Evolutionary conservation across 2,797 vertebrate species (phyloP), one percentile per base, ranked within the genome.

Genomic region (Bovichtus diacanthus): DNA sequence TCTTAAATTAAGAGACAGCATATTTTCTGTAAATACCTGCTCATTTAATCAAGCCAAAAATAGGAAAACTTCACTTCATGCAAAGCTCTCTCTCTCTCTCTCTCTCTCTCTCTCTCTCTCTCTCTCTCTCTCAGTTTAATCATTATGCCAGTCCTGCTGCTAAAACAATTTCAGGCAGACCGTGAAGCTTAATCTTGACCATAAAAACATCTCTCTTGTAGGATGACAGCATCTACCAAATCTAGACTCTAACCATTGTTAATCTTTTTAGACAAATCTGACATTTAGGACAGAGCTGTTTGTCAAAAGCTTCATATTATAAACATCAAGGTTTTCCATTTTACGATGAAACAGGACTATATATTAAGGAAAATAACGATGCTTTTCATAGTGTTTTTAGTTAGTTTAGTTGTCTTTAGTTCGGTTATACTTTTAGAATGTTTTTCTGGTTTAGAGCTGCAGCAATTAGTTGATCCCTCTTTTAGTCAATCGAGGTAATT

Each of bases 251-350:
- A 47, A 34, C 46, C 50, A 41, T 29, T 36, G 51, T 66, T 76
- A 70, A 82, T 81, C 64, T 62, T 62, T 50, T 51, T 6, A 23
- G 50, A 80, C 51, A 55, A 66, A 75, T 82, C 74, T 63, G 80
- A 76, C 34, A 0, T 56, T 27, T 21, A 64, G 18, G 62, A 81
- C 23, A 0, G 55, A 65, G 61, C 19, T 12, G 9, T 56, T 76
- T 56, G 51, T 74, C 59, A 56, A 15, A 56, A 41, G 60, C 54
- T 47, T 55, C 15, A 4, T 1, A 18, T 51, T 54, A 43, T 13
- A 46, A 46, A 67, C 31, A 34, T 73, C 60, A 58, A n/a, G 55
- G 21, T 18, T n/a, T 27, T 68, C 5, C 9, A 1, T 23, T 56
- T 53, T 6, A 38, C 59, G 49, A 53, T 4, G 3, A 39, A 53